These are phyloP conservation scores for Amazona guildingii DNA, from an alignment of 2,113 vertebrate species.

Conservation along the genomic window DNA sequence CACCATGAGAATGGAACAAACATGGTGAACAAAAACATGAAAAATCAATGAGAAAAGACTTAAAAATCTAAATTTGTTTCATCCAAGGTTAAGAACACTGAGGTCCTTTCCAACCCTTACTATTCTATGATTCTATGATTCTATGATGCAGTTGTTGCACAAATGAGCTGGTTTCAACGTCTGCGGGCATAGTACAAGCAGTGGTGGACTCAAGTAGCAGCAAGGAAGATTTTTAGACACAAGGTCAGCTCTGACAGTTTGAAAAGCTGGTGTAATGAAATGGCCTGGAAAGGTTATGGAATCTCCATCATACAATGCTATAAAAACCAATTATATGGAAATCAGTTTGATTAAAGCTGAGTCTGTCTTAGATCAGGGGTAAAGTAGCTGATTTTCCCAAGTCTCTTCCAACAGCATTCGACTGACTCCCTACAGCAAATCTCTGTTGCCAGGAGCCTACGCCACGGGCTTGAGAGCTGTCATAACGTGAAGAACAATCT, in stretches of 20 bases:
- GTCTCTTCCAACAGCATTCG: background rate
- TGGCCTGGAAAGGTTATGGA: background rate
- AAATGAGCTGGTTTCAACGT: background rate
- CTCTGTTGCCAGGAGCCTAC: background rate
- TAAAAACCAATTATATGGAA: background rate
- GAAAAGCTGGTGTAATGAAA: background rate
- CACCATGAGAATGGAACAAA: background rate
- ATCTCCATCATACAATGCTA: background rate
- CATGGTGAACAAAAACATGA: background rate
- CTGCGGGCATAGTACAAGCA: background rate
- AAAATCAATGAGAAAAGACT: background rate
- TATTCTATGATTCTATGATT: too few species aligned
- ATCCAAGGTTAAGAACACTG: background rate
- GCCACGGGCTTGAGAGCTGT: background rate
- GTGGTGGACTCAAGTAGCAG: background rate
- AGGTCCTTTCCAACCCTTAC: too few species aligned
- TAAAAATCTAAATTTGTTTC: background rate
- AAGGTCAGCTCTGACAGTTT: background rate
- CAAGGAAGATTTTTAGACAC: background rate
- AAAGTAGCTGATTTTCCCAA: background rate
- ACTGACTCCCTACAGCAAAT: background rate
- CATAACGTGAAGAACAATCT: background rate
- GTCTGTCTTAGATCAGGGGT: background rate
- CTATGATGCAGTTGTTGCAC: fast-evolving
- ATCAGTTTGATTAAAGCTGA: background rate